A percentile compares a stretch with the other conserved stretches of the same genome.
Conservation (phyloP, 1,140 invertebrate species). For the Temnothorax nylanderi region DNA sequence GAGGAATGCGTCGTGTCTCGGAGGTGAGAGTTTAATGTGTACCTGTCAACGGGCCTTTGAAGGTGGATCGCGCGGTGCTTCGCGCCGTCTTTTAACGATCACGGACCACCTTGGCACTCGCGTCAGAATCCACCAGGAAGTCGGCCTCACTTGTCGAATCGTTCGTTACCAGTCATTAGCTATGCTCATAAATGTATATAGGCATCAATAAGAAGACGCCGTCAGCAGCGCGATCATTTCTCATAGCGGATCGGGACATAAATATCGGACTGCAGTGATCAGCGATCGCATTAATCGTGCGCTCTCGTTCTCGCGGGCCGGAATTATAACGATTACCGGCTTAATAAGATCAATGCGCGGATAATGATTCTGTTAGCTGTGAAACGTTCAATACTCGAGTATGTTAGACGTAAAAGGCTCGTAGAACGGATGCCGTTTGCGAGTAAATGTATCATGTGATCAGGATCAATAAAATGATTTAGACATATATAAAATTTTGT, state of each 20-base stretch:
- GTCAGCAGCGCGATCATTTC: conserved; percentile 53
- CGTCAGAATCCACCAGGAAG: conserved; percentile 60
- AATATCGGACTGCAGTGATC: conserved; percentile 50
- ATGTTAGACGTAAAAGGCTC: conserved; percentile 6
- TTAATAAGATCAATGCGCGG: conserved; percentile 58
- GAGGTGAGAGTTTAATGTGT: conserved; percentile 61
- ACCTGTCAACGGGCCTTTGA: conserved; percentile 56
- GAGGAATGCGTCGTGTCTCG: conserved; percentile 41
- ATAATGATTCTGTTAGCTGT: conserved; percentile 61
- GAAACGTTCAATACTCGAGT: conserved; percentile 28
- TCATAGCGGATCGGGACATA: conserved; percentile 43
- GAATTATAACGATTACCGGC: conserved; percentile 54
- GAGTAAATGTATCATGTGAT: neutral
- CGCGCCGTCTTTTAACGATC: conserved; percentile 60
- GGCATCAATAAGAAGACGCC: conserved; percentile 64
- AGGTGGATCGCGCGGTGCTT: conserved; percentile 26
- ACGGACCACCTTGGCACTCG: conserved; percentile 45
- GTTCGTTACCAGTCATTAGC: conserved; percentile 63
- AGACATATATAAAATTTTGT: neutral
- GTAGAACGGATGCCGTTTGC: neutral
- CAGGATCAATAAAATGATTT: neutral
- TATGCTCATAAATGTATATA: conserved; percentile 64
- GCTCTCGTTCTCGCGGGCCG: conserved; percentile 40
- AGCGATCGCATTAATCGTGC: conserved; percentile 55
- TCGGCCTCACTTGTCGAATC: conserved; percentile 53